Evolutionary conservation across 1,140 invertebrate species (phyloP).

Genomic region (Patella vulgata): DNA sequence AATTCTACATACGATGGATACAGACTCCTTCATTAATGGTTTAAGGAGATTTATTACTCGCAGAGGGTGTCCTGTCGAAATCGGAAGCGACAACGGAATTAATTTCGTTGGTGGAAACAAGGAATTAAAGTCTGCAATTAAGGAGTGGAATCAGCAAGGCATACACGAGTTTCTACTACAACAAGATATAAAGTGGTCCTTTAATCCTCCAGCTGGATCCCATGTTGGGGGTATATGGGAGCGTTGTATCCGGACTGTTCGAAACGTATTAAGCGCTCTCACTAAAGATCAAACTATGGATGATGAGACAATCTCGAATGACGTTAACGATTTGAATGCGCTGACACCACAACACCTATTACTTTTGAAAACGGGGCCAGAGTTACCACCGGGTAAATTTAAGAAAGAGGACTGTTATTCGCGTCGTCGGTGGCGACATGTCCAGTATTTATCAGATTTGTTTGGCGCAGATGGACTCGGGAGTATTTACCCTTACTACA

Average conservation of each 20-base stretch:
- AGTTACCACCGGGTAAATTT: constrained; percentile 27
- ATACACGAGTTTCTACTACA: constrained; percentile 3
- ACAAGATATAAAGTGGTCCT: constrained; percentile 62
- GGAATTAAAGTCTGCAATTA: constrained; percentile 32
- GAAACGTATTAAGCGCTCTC: neutral
- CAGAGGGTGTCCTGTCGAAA: constrained; percentile 10
- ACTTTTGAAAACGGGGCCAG: constrained; percentile 15
- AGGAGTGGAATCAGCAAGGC: constrained; percentile 25
- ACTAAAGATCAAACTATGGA: neutral
- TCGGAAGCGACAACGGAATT: constrained; percentile 21
- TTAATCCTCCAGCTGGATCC: constrained; percentile 59
- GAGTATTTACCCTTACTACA: constrained; percentile 30
- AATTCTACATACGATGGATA: constrained; percentile 21
- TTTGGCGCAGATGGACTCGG: constrained; percentile 34
- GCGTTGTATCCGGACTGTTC: constrained; percentile 39
- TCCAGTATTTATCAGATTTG: constrained; percentile 40
- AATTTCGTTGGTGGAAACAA: constrained; percentile 33
- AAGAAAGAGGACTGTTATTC: constrained; percentile 26
- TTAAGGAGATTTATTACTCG: constrained; percentile 30
- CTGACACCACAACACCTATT: constrained; percentile 43
- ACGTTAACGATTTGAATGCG: constrained; percentile 18
- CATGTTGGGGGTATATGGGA: constrained; percentile 64
- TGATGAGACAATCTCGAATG: constrained; percentile 9
- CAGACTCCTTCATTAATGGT: constrained; percentile 30
- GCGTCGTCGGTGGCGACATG: constrained; percentile 35